Percentiles rank a stretch among this genome's conserved stretches.
phyloP scores from a whole-genome alignment of 2,113 vertebrate genomes.

The Malurus elegans region DNA sequence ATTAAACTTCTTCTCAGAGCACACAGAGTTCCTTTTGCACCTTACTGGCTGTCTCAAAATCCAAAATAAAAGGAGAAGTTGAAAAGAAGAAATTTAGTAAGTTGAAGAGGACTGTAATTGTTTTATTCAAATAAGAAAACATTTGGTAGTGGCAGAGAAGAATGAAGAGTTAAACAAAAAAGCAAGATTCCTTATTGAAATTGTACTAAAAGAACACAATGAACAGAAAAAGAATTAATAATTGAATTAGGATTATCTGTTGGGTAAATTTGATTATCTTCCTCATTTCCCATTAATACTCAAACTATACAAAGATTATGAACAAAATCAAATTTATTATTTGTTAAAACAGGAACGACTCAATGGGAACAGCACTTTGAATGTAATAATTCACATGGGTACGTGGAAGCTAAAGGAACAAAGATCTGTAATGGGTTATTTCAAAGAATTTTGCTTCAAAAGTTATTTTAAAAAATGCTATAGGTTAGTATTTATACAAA shows the following conservation, averaged over 20 bases:
- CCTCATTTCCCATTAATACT: background rate
- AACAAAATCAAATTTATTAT: background rate
- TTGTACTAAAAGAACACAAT: background rate
- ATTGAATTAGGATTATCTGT: background rate
- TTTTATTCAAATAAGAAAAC: background rate
- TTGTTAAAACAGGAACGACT: background rate
- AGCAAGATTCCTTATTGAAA: background rate
- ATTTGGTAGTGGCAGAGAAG: background rate
- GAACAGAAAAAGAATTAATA: background rate
- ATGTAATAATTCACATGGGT: background rate
- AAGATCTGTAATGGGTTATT: slow-evolving; percentile 30
- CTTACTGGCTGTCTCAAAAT: background rate
- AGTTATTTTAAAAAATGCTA: background rate
- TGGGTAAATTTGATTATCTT: background rate
- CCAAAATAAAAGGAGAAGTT: background rate
- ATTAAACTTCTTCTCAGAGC: background rate
- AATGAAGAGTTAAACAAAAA: background rate
- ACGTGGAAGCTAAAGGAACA: slow-evolving; percentile 5
- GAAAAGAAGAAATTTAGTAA: background rate
- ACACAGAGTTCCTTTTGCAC: background rate
- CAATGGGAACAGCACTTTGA: background rate
- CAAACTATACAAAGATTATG: background rate
- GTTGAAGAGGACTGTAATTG: background rate
- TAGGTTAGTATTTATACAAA: background rate
- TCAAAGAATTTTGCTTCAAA: background rate